Evolutionary conservation across 2,888 invertebrate genomes (phyloP).

Genomic region (Piscicola geometra): DNA sequence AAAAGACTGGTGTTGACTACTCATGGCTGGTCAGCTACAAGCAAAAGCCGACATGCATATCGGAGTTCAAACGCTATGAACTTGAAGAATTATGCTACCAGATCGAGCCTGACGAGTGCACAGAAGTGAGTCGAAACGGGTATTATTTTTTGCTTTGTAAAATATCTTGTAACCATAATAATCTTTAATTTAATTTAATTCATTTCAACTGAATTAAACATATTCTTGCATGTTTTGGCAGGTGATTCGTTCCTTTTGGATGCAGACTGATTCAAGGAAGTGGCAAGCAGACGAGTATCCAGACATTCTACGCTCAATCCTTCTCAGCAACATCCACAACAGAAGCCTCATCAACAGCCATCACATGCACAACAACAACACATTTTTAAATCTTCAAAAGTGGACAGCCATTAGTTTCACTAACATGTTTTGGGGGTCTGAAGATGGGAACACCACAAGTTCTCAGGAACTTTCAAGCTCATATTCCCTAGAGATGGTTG

Average conservation of each 20-base stretch:
- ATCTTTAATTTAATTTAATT: too few species aligned
- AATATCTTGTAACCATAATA: too few species aligned
- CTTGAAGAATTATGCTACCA: conserved; percentile 27
- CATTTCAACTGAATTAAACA: too few species aligned
- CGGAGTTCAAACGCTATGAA: conserved; percentile 21
- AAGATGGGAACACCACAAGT: not conserved
- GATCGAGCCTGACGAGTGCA: conserved; percentile 24
- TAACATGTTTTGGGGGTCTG: not conserved
- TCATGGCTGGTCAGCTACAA: conserved; percentile 26
- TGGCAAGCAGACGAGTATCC: conserved; percentile 9
- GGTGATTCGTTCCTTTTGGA: conserved; percentile 22
- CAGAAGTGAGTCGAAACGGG: conserved; percentile 18
- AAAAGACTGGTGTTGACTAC: conserved; percentile 23
- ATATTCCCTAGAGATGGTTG: conserved; percentile 19
- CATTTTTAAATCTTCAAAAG: not conserved
- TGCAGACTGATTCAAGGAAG: not conserved
- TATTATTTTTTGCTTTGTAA: too few species aligned
- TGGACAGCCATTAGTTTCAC: conserved; percentile 16
- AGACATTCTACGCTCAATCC: conserved; percentile 7
- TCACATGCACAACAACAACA: not conserved
- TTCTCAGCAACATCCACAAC: conserved; percentile 16
- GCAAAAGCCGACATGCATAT: not conserved
- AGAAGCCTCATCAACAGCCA: conserved; percentile 10
- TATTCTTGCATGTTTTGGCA: too few species aligned
- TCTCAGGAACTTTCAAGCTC: not conserved